phyloP scores from a whole-genome alignment of 2,797 vertebrate species.

The Centroberyx gerrardi region DNA sequence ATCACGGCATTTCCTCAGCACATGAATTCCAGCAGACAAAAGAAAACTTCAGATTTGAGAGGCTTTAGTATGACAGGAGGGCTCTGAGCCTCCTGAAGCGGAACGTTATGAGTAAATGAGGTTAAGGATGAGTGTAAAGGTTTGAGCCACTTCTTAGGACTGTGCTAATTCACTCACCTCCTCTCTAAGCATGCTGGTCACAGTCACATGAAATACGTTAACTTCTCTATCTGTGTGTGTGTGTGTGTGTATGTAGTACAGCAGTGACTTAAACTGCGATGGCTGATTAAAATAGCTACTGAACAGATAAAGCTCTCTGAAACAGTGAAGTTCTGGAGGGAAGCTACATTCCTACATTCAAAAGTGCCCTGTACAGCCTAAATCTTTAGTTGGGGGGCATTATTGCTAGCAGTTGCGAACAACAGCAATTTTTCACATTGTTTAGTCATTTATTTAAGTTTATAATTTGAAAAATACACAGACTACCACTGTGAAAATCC shows the following conservation, averaged over 20 bases:
- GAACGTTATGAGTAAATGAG: neutral
- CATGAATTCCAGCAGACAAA: neutral
- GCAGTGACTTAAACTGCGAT: neutral
- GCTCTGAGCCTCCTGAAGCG: neutral
- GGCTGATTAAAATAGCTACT: neutral
- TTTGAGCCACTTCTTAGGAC: conserved; percentile 27
- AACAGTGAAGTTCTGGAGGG: neutral
- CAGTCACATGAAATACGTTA: conserved; percentile 64
- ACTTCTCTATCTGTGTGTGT: neutral
- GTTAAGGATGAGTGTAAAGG: conserved; percentile 16
- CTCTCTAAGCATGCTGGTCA: conserved; percentile 42
- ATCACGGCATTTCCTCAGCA: conserved; percentile 2
- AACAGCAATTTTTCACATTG: too few species aligned
- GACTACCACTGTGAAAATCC: too few species aligned
- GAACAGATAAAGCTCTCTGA: neutral
- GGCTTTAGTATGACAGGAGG: neutral
- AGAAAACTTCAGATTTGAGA: neutral
- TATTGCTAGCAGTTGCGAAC: too few species aligned
- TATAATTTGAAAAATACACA: too few species aligned
- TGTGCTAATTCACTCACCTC: conserved; percentile 46
- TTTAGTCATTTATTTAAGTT: too few species aligned
- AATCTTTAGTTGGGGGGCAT: too few species aligned
- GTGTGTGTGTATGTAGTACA: neutral
- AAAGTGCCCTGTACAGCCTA: too few species aligned
- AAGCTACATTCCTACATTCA: too few species aligned